A percentile compares a stretch with the other conserved stretches of the same genome.
phyloP scores from a whole-genome alignment of 1,140 invertebrate species.

The Whitmania pigra region DNA sequence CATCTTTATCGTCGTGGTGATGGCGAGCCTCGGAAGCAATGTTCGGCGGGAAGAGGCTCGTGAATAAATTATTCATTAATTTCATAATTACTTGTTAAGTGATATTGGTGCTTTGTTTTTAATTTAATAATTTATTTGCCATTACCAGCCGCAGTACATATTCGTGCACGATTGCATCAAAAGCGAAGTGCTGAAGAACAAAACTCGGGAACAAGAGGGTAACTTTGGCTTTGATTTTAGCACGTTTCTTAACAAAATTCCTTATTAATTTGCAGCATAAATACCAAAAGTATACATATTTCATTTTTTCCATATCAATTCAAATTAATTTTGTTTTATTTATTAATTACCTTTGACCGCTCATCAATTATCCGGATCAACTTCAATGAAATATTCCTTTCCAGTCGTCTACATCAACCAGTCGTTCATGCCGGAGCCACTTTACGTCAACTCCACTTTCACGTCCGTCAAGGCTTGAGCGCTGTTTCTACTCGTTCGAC shows the following conservation, averaged over 20 bases:
- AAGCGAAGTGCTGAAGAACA: not conserved
- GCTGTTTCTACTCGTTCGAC: not conserved
- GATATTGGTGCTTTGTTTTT: not conserved
- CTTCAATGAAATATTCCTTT: not conserved
- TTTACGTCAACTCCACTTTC: not conserved
- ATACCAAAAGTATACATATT: too few relatives aligned
- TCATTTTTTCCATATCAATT: too few relatives aligned
- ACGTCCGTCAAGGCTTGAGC: not conserved
- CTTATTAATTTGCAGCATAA: too few relatives aligned
- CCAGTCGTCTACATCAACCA: constrained; percentile 1
- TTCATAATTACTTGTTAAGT: not conserved
- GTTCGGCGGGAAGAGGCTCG: not conserved
- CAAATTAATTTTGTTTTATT: too few relatives aligned
- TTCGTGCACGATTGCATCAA: constrained; percentile 12
- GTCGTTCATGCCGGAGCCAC: not conserved
- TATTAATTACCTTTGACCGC: too few relatives aligned
- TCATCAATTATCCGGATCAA: not conserved
- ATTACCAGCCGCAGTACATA: not conserved
- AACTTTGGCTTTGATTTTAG: not conserved
- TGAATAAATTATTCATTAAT: not conserved
- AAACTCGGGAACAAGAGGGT: not conserved
- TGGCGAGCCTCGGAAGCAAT: not conserved
- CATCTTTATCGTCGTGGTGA: not conserved
- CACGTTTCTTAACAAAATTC: too few relatives aligned
- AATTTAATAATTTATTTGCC: not conserved